Evolutionary conservation across 2,888 invertebrate species (phyloP).

Genomic region (Hydriomena furcata): DNA sequence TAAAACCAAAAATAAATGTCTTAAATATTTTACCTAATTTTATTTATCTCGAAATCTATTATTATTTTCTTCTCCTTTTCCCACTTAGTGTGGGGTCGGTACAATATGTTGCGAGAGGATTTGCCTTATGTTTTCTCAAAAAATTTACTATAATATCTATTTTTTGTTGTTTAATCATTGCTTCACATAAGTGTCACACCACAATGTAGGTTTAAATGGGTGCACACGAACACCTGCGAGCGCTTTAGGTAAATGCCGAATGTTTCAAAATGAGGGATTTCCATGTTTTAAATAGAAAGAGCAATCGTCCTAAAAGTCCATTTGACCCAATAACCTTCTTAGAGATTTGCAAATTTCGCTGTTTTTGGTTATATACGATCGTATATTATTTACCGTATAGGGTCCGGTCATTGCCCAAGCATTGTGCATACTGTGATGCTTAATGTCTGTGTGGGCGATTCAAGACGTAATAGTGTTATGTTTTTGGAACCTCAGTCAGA

Average conservation of each 20-base stretch:
- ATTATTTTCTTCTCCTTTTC: too few species aligned
- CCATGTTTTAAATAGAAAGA: slow-evolving; percentile 25
- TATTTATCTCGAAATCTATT: too few species aligned
- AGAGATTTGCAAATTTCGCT: slow-evolving; percentile 36
- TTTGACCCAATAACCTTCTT: slow-evolving; percentile 35
- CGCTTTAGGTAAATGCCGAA: slow-evolving; percentile 3
- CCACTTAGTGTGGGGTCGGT: too few species aligned
- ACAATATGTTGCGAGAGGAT: too few species aligned
- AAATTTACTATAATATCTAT: too few species aligned
- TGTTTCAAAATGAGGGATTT: slow-evolving; percentile 16
- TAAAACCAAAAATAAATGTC: slow-evolving; percentile 32
- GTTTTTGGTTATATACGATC: slow-evolving; percentile 45
- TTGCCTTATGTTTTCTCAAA: too few species aligned
- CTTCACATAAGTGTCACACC: too few species aligned
- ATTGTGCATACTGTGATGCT: slow-evolving; percentile 46
- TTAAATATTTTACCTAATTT: slow-evolving; percentile 9
- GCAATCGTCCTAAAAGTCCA: slow-evolving; percentile 21
- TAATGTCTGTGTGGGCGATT: slow-evolving; percentile 61
- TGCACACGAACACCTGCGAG: too few species aligned
- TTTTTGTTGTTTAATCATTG: too few species aligned
- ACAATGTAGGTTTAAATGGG: too few species aligned
- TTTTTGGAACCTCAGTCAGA: slow-evolving; percentile 55
- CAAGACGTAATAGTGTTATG: slow-evolving; percentile 54
- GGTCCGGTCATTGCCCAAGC: slow-evolving; percentile 66
- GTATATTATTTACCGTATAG: slow-evolving; percentile 45